Percentiles rank a stretch among this genome's conserved stretches.
Evolutionary conservation across 2,797 vertebrate species (phyloP).

Genomic region (Cyclura pinguis): DNA sequence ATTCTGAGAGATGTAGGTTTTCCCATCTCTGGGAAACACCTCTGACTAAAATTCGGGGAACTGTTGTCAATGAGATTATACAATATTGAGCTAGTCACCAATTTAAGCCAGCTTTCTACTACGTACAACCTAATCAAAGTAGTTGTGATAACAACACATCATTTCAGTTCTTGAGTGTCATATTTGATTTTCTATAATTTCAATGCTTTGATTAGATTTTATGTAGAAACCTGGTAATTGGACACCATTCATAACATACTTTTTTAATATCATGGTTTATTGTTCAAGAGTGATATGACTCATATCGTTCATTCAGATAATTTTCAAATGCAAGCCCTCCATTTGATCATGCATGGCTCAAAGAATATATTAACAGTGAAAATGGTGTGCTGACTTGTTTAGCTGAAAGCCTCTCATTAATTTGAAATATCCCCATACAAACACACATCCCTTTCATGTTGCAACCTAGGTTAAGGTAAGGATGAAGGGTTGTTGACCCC

Average conservation of each 20-base stretch:
- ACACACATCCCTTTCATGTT: neutral
- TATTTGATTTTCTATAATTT: neutral
- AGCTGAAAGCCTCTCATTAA: neutral
- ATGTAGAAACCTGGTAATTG: neutral
- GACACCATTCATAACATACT: neutral
- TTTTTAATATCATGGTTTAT: neutral
- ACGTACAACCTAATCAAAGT: neutral
- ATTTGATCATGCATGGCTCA: neutral
- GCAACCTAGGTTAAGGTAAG: neutral
- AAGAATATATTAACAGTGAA: neutral
- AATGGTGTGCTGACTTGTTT: neutral
- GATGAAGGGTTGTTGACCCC: no score
- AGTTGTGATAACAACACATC: neutral
- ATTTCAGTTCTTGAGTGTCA: neutral
- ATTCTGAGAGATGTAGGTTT: no score
- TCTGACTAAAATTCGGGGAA: no score
- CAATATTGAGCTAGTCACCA: no score
- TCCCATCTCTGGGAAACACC: no score
- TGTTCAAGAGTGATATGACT: neutral
- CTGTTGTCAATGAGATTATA: no score
- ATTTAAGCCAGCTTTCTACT: neutral
- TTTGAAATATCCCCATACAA: neutral
- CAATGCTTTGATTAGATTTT: neutral
- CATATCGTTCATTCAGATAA: neutral
- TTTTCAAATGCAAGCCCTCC: accelerated